Percentiles rank a stretch among this genome's conserved stretches.
Evolutionary conservation across 2,888 invertebrate genomes (phyloP).

Genomic region (Glaucopsyche alexis): DNA sequence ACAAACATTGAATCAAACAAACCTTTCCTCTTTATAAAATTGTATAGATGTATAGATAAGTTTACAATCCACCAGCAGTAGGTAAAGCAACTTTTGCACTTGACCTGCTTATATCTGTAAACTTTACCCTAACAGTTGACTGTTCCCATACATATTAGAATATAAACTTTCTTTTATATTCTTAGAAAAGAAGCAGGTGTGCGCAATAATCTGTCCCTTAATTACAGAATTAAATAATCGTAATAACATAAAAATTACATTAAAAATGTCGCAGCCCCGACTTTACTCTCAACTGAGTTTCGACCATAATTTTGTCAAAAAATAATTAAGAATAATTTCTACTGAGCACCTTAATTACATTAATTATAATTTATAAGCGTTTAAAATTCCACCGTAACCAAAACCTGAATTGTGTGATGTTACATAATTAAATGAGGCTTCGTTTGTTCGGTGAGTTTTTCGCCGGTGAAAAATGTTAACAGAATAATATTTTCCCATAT

Average conservation of each 20-base stretch:
- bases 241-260: background rate
- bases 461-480: slow-evolving; percentile 6
- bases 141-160: no score
- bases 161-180: no score
- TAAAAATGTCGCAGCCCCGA: background rate
- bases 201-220: background rate
- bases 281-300: background rate
- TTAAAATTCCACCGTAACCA: slow-evolving; percentile 17
- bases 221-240: background rate
- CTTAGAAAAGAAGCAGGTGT: no score
- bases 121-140: no score
- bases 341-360: slow-evolving; percentile 16
- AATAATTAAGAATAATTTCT: slow-evolving; percentile 10
- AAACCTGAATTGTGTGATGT: slow-evolving; percentile 28
- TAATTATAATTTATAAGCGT: slow-evolving; percentile 22
- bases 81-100: no score
- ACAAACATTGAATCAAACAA: no score
- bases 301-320: slow-evolving; percentile 23
- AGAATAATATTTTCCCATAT: background rate
- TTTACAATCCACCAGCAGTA: background rate
- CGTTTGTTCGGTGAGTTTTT: slow-evolving; percentile 4
- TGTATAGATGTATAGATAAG: no score
- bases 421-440: slow-evolving; percentile 21
- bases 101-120: no score
- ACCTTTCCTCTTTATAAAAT: no score